These are phyloP conservation scores for Meandrusa payeni DNA, from an alignment of 2,888 invertebrate species.

Conservation along the genomic window DNA sequence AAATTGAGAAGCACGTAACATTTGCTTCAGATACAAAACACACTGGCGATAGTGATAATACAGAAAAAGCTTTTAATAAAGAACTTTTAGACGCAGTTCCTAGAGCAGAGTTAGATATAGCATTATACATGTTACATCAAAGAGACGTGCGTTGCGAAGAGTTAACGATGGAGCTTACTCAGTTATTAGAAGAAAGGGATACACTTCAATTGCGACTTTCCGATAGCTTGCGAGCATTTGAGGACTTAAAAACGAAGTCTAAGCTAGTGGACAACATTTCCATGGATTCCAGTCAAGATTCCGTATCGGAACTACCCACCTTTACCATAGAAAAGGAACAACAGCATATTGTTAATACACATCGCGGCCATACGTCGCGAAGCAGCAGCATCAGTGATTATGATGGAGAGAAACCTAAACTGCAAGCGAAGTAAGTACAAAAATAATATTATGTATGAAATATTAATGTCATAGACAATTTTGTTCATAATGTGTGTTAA, in stretches of 20 bases:
- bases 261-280: slow-evolving; percentile 49
- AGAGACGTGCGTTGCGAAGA: slow-evolving; percentile 93
- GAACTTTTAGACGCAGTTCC: slow-evolving; percentile 64
- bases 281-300: slow-evolving; percentile 47
- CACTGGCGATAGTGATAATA: slow-evolving; percentile 37
- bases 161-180: slow-evolving; percentile 90
- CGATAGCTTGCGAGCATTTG: slow-evolving; percentile 88
- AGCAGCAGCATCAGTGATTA: slow-evolving; percentile 67
- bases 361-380: slow-evolving; percentile 59
- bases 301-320: slow-evolving; percentile 49
- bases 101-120: slow-evolving; percentile 87
- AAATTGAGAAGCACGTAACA: slow-evolving; percentile 69
- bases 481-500: too few species aligned
- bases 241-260: slow-evolving; percentile 66
- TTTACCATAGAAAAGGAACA: slow-evolving; percentile 52
- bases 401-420: slow-evolving; percentile 64
- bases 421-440: slow-evolving; percentile 70
- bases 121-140: slow-evolving; percentile 92
- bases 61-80: slow-evolving; percentile 40
- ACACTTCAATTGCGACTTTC: slow-evolving; percentile 91
- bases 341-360: slow-evolving; percentile 55
- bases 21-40: slow-evolving; percentile 70
- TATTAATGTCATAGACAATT: too few species aligned
- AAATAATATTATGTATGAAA: too few species aligned
- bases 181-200: slow-evolving; percentile 91